Conservation (phyloP, 92 coral and sea anemone genomes). For the Phenganax stokvisi region DNA sequence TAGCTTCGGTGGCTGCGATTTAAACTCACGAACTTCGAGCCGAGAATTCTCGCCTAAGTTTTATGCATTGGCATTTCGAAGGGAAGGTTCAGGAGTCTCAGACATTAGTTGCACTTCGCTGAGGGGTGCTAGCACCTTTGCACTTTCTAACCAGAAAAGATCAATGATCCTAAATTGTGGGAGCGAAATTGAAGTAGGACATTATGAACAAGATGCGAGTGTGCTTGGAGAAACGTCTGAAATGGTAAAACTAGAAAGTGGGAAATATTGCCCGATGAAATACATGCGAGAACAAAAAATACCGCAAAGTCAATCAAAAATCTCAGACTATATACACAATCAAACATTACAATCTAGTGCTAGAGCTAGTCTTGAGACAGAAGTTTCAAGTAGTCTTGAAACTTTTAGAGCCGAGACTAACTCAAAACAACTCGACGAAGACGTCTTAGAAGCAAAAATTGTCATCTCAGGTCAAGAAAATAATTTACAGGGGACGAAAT, state of each 20-base stretch:
- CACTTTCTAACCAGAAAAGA: no score
- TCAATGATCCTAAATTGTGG: neutral
- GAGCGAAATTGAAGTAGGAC: neutral
- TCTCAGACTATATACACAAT: neutral
- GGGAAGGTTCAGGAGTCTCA: slow-evolving; percentile 19
- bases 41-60: slow-evolving; percentile 6
- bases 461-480: no score
- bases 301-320: neutral
- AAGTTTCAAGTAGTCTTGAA: no score
- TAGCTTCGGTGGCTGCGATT: slow-evolving; percentile 16
- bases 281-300: neutral
- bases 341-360: neutral
- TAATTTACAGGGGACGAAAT: no score
- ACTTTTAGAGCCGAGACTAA: no score
- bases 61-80: slow-evolving; percentile 25
- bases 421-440: no score
- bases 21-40: slow-evolving; percentile 9
- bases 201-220: slow-evolving; percentile 27
- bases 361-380: neutral
- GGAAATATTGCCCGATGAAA: neutral
- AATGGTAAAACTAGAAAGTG: neutral
- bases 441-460: no score
- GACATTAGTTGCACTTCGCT: neutral
- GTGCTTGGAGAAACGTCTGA: slow-evolving; percentile 1
- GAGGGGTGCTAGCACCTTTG: slow-evolving; percentile 33